phyloP scores from a whole-genome alignment of 2,888 invertebrate genomes.

The Eumacrocentrus americanus region DNA sequence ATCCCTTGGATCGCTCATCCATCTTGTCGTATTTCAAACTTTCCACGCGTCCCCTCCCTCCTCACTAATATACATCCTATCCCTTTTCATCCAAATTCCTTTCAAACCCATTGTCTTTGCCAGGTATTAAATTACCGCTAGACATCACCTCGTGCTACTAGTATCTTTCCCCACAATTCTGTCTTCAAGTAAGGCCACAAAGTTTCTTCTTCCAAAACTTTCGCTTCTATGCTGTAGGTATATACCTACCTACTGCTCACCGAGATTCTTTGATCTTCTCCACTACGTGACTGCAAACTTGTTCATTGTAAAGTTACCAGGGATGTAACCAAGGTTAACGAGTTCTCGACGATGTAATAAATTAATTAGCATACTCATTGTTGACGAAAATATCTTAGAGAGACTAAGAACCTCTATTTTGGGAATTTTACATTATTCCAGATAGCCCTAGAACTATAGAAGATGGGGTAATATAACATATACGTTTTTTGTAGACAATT shows the following conservation, averaged over 20 bases:
- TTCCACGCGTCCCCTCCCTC: slow-evolving; percentile 9
- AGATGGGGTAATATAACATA: too few species aligned
- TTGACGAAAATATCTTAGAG: too few species aligned
- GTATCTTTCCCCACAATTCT: slow-evolving; percentile 1
- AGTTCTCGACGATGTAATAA: background rate
- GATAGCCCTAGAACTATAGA: too few species aligned
- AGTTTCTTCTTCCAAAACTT: background rate
- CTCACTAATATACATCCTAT: background rate
- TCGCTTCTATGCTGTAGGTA: too few species aligned
- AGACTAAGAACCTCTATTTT: too few species aligned
- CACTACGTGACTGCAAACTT: background rate
- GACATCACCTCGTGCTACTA: background rate
- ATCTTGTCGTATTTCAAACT: slow-evolving; percentile 28
- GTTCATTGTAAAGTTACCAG: background rate
- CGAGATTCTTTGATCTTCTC: background rate
- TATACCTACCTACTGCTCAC: background rate
- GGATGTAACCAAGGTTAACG: background rate
- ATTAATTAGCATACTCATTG: background rate
- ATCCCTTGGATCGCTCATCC: slow-evolving; percentile 25
- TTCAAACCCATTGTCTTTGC: slow-evolving; percentile 12
- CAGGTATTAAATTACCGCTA: slow-evolving; percentile 20
- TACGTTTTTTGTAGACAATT: too few species aligned
- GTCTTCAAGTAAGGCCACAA: background rate
- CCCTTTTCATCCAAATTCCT: slow-evolving; percentile 20
- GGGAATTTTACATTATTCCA: too few species aligned